These are phyloP conservation scores for Lycophotia porphyrea DNA, from an alignment of 2,888 invertebrate genomes.

Conservation along the genomic window DNA sequence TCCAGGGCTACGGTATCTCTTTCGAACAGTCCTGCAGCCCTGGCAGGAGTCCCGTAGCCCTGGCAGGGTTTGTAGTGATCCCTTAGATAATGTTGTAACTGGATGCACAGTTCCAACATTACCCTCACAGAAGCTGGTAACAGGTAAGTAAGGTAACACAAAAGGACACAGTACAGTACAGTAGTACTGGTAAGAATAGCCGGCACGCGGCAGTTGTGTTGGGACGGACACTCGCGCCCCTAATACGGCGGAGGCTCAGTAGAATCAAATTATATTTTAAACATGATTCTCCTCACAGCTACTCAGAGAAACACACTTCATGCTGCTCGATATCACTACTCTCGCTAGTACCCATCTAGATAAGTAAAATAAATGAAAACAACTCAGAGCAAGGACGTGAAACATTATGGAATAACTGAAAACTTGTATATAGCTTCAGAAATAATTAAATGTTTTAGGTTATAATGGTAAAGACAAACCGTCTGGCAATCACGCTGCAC, in stretches of 20 bases:
- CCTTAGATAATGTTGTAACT: neutral
- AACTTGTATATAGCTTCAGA: neutral
- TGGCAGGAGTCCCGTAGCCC: no score
- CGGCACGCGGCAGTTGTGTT: neutral
- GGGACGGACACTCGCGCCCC: neutral
- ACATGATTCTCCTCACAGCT: neutral
- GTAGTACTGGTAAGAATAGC: neutral
- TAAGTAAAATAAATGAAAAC: neutral
- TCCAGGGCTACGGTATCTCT: no score
- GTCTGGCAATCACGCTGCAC: neutral
- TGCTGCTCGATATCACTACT: no score
- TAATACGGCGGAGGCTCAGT: neutral
- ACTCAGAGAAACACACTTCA: neutral
- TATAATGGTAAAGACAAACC: neutral
- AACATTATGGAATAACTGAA: neutral
- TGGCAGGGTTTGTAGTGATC: no score
- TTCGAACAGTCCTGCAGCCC: no score
- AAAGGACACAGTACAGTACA: no score
- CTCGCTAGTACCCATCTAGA: neutral
- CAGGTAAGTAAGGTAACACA: no score
- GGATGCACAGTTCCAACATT: no score
- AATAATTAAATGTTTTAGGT: slow-evolving; percentile 24
- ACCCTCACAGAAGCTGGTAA: no score
- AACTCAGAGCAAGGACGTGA: neutral
- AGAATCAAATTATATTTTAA: neutral